Evolutionary conservation across 1,140 invertebrate genomes (phyloP).

Genomic region (Zeugodacus cucurbitae): DNA sequence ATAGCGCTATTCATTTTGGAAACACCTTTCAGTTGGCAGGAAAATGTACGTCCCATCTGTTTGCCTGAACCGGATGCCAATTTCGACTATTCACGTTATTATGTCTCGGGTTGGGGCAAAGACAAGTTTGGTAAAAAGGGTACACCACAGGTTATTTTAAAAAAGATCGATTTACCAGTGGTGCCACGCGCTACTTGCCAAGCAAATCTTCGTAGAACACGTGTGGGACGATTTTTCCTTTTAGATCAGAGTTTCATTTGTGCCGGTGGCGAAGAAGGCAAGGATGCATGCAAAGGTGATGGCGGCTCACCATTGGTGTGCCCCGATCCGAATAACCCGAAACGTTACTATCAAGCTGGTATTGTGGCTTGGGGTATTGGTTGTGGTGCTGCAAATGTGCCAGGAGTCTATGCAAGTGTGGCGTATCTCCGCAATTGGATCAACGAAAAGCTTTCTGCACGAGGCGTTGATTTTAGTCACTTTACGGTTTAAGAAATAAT

Average conservation of each 20-base stretch:
- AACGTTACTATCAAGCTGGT: conserved; percentile 70
- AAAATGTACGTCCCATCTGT: conserved; percentile 77
- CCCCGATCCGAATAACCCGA: conserved; percentile 68
- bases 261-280: conserved; percentile 80
- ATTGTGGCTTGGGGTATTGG: conserved; percentile 70
- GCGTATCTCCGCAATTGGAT: conserved; percentile 74
- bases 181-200: conserved; percentile 68
- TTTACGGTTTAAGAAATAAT: conserved; percentile 47
- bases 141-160: conserved; percentile 75
- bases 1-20: conserved; percentile 20
- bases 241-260: conserved; percentile 79
- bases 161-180: conserved; percentile 74
- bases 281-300: conserved; percentile 76
- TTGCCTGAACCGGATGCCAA: conserved; percentile 67
- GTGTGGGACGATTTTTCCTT: conserved; percentile 72
- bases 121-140: conserved; percentile 71
- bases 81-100: conserved; percentile 65
- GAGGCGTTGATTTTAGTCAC: conserved; percentile 49
- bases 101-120: too few species aligned
- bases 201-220: conserved; percentile 70
- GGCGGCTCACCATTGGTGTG: conserved; percentile 77
- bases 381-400: conserved; percentile 73
- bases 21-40: conserved; percentile 69
- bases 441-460: conserved; percentile 49
- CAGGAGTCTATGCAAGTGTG: conserved; percentile 79